phyloP scores from a whole-genome alignment of 2,797 vertebrate species.

The Neosilurus hyrtlii region DNA sequence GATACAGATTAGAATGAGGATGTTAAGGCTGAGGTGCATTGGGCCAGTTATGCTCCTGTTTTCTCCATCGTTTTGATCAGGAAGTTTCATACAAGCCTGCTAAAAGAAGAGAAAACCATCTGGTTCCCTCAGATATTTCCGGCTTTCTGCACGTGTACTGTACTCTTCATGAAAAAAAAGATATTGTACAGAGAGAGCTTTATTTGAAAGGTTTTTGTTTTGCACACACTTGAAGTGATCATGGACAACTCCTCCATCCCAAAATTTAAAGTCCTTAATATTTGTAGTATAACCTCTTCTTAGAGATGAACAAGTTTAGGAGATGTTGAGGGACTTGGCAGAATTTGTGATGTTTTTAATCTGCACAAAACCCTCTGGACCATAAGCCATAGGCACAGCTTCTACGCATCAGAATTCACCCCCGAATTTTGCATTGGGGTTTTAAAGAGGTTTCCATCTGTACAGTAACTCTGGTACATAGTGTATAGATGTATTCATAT shows the following conservation, averaged over 20 bases:
- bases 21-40: slow-evolving; percentile 32
- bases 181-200: not conserved
- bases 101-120: slow-evolving; percentile 38
- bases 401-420: not conserved
- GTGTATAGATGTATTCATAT: not conserved
- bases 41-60: slow-evolving; percentile 51
- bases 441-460: not conserved
- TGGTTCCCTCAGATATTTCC: not conserved
- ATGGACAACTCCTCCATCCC: not conserved
- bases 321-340: not conserved
- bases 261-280: not conserved
- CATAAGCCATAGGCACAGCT: not conserved
- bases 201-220: not conserved
- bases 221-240: not conserved
- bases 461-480: not conserved
- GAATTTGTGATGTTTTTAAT: not conserved
- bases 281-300: not conserved
- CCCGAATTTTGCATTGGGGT: not conserved
- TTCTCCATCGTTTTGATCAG: slow-evolving; percentile 56
- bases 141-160: not conserved
- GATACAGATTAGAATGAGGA: slow-evolving; percentile 35
- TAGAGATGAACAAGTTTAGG: not conserved
- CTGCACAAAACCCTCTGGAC: not conserved
- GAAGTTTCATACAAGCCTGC: slow-evolving; percentile 57
- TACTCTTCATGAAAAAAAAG: not conserved